phyloP scores from a whole-genome alignment of 2,797 vertebrate genomes.

The Microctenopoma steveboyesi region DNA sequence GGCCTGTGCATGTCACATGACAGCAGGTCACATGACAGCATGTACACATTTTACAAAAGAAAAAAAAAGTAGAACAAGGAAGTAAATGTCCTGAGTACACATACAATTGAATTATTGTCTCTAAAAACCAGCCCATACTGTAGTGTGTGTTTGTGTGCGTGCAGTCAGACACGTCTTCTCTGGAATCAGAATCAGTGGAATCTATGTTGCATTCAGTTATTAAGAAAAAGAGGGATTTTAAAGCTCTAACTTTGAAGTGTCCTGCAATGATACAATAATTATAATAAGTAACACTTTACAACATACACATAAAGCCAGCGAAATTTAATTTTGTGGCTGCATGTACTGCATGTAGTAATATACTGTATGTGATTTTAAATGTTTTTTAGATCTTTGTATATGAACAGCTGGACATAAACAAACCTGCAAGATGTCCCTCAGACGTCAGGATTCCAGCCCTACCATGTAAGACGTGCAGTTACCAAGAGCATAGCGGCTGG shows the following conservation, averaged over 20 bases:
- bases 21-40: not conserved
- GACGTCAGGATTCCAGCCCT: not conserved
- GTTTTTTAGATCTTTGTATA: no score
- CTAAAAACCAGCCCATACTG: no score
- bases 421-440: no score
- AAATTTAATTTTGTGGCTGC: not conserved
- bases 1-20: slow-evolving; percentile 16
- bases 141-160: not conserved
- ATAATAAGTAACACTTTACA: not conserved
- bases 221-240: no score
- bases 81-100: not conserved
- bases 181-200: no score
- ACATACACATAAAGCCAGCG: not conserved
- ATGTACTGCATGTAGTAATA: no score
- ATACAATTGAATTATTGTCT: not conserved
- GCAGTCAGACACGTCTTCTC: no score
- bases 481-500: not conserved
- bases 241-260: not conserved
- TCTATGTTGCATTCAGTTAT: no score
- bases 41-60: not conserved
- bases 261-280: no score
- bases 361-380: no score
- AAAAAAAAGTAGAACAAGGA: not conserved
- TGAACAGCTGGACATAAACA: no score
- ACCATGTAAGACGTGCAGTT: not conserved